Base-by-base conservation (phyloP, 2,888 invertebrate genomes). In the Gastrophysa polygoni region DNA sequence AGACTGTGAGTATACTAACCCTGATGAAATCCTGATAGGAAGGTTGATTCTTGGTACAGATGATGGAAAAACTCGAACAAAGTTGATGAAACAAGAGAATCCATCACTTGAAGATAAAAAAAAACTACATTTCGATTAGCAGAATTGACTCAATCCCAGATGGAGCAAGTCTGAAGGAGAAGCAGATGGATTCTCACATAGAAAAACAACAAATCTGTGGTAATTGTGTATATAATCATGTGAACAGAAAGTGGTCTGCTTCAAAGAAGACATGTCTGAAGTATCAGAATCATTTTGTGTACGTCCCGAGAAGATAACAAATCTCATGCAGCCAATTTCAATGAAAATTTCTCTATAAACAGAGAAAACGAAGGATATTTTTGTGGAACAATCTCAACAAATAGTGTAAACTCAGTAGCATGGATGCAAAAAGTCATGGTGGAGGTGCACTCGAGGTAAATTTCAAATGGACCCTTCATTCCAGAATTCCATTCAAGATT, bases 101-200 rank as follows among this genome's bases (percentile, higher is more conserved):
- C 38, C 34, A 10, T 1, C 38, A 20, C 14, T 57, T 14, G 21
- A 59, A 59, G 38, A 50, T 51, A 43, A 14, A 2, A n/a, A n/a
- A 38, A 43, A n/a, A 24, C 44, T 43, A 10, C 34, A n/a, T 59
- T 51, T 18, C 16, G 51, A 51, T 38, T 59, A 14, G 59, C 59
- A 10, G 59, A 59, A 51, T 17, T 59, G 2, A 38, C 38, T 20
- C 32, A 44, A 16, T 11, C n/a, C 20, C 50, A 54, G 14, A 38
- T 38, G 5, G 38, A 54, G 21, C 34, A 54, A 7, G 20, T 54
- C 8, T 32, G 10, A 32, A 8, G 10, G 1, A 32, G 8, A 32
- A 10, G 10, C 29, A 32, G 10, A 7, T 32, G 29, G 10, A 5
- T 32, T 8, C 10, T 8, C 29, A 32, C 10, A 32, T 2, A 8